Evolutionary conservation across 1,140 invertebrate species (phyloP).

Genomic region (Popillia japonica): DNA sequence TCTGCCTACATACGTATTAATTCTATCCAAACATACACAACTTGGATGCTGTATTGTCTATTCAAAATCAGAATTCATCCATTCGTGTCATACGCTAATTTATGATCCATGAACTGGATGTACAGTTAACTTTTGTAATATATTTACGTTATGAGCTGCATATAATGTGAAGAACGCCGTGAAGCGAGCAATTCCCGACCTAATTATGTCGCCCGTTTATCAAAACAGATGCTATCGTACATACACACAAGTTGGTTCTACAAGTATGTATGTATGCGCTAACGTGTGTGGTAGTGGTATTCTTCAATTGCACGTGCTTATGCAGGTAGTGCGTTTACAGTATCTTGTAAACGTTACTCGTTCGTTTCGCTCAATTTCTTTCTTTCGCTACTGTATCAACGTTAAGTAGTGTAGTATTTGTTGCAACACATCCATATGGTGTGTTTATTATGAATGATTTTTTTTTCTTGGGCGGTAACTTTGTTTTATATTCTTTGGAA

Average conservation of each 20-base stretch:
- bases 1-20: no score
- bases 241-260: no score
- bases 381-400: no score
- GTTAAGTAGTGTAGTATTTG: no score
- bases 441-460: no score
- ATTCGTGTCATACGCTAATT: slow-evolving; percentile 27
- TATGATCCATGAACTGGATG: slow-evolving; percentile 18
- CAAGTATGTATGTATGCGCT: neutral
- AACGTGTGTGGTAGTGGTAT: neutral
- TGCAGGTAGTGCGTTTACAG: neutral
- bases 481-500: no score
- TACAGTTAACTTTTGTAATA: slow-evolving; percentile 25
- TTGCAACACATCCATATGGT: no score
- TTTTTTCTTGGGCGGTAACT: no score
- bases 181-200: slow-evolving; percentile 27
- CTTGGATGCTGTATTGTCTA: no score
- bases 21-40: no score
- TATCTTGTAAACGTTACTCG: slow-evolving; percentile 17
- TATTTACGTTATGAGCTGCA: neutral
- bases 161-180: slow-evolving; percentile 2
- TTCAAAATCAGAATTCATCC: neutral
- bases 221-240: slow-evolving; percentile 24
- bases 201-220: slow-evolving; percentile 27
- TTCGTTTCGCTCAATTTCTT: slow-evolving; percentile 30
- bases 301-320: slow-evolving; percentile 21